Evolutionary conservation across 2,888 invertebrate genomes (phyloP).

Genomic region (Arge pagana): DNA sequence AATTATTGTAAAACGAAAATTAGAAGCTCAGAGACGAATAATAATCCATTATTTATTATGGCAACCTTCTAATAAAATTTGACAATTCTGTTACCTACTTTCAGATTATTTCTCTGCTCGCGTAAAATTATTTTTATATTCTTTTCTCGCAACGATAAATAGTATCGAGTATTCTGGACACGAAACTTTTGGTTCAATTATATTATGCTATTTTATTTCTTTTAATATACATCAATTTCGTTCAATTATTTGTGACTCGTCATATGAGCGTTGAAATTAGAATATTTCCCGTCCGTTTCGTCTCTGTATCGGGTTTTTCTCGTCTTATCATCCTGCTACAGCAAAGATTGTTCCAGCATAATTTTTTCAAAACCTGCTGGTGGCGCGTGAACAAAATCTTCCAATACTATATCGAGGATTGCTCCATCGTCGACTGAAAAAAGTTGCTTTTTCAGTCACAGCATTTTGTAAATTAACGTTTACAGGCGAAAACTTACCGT

Average conservation of each 20-base stretch:
- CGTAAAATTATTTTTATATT: constrained; percentile 1
- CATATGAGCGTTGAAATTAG: background rate
- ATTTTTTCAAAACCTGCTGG: constrained; percentile 92
- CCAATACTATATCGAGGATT: constrained; percentile 92
- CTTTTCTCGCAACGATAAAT: too few species aligned
- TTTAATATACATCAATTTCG: constrained; percentile 34
- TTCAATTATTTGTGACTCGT: constrained; percentile 23
- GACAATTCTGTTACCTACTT: constrained; percentile 38
- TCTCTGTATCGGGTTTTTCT: too few species aligned
- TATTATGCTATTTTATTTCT: constrained; percentile 29
- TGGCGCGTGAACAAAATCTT: constrained; percentile 82
- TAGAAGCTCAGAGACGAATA: constrained; percentile 32
- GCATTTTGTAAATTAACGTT: constrained; percentile 1
- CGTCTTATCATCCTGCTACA: too few species aligned
- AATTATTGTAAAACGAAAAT: constrained; percentile 42
- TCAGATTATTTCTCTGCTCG: background rate
- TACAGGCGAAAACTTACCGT: constrained; percentile 68
- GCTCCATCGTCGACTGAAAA: constrained; percentile 95
- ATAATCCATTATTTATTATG: constrained; percentile 41
- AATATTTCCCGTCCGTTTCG: too few species aligned
- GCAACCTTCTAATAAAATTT: constrained; percentile 52
- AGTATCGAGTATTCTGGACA: too few species aligned
- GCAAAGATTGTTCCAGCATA: constrained; percentile 94
- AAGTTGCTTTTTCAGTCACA: constrained; percentile 25
- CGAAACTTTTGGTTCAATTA: too few species aligned